Conservation (phyloP, 35 echinoderm and acorn worm species). For the Lytechinus pictus region DNA sequence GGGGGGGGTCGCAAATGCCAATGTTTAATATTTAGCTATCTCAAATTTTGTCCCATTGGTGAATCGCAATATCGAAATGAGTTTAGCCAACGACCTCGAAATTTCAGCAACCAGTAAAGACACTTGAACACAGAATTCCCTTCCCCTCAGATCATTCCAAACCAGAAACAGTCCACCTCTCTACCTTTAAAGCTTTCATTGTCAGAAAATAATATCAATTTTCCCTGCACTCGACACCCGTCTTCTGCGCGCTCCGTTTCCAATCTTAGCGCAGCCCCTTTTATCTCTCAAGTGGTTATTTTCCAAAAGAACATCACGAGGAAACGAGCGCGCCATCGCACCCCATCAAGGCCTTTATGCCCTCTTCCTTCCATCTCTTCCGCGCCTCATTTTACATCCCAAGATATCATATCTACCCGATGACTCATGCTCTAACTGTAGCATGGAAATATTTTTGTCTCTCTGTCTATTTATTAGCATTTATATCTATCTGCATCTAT, state of each 20-base stretch:
- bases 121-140: neutral
- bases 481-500: too few relatives aligned
- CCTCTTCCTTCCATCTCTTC: neutral
- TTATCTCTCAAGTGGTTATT: neutral
- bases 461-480: neutral
- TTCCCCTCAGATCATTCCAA: neutral
- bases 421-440: neutral
- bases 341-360: neutral
- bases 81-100: neutral
- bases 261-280: neutral
- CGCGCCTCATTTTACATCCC: neutral
- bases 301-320: neutral
- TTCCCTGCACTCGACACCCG: neutral
- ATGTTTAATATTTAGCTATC: too few relatives aligned
- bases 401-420: neutral
- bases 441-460: neutral
- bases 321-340: neutral
- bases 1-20: too few relatives aligned
- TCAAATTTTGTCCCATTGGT: too few relatives aligned
- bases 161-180: neutral
- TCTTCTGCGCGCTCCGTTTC: neutral
- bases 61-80: too few relatives aligned
- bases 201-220: constrained; percentile 5
- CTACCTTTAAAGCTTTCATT: neutral
- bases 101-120: neutral